Evolutionary conservation across 1,140 invertebrate species (phyloP).

Genomic region (Brachionus calyciflorus): DNA sequence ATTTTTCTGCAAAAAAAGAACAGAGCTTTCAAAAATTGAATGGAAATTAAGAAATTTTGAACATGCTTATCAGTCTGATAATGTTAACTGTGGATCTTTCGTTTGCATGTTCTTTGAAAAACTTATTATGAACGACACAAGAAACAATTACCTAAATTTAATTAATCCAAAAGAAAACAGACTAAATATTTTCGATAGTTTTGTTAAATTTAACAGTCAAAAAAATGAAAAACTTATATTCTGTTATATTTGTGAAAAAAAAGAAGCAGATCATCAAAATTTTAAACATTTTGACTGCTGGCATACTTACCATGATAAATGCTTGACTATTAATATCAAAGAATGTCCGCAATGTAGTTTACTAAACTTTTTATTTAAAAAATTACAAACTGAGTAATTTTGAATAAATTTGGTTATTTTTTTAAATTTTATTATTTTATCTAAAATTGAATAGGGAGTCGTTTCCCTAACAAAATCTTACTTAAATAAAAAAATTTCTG

Average conservation of each 20-base stretch:
- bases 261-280: neutral
- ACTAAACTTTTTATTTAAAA: too few species aligned
- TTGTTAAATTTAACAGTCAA: neutral
- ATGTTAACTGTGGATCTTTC: neutral
- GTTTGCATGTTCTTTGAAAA: constrained; percentile 8
- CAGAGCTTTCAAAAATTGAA: neutral
- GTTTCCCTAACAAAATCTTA: too few species aligned
- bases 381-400: too few species aligned
- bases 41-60: constrained; percentile 1
- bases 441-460: too few species aligned
- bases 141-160: neutral
- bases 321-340: neutral
- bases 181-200: constrained; percentile 1
- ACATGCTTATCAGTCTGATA: neutral
- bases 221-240: neutral
- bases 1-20: neutral
- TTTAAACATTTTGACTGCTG: neutral
- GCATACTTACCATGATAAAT: constrained; percentile 18
- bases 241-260: constrained; percentile 12
- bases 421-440: too few species aligned
- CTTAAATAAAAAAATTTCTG: too few species aligned
- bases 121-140: neutral
- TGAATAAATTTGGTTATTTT: too few species aligned
- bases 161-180: neutral
- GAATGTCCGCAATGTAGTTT: too few species aligned